Evolutionary conservation across 2,888 invertebrate species (phyloP).

Genomic region (Leptothorax acervorum): DNA sequence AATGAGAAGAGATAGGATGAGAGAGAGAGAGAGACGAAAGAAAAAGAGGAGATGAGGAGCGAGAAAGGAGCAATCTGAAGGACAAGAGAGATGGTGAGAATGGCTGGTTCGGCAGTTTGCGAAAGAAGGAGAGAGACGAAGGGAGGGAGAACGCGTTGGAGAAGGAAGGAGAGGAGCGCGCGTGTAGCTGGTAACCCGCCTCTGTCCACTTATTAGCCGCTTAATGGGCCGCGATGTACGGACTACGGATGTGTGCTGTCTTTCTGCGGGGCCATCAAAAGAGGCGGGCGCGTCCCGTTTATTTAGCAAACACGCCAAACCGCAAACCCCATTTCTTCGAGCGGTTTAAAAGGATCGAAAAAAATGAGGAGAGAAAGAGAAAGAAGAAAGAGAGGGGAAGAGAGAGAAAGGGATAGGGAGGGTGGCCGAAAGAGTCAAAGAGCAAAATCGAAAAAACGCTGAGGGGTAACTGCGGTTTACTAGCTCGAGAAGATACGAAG

Average conservation of each 20-base stretch:
- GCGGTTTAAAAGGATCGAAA: constrained; percentile 71
- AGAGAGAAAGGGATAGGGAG: neutral
- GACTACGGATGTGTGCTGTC: constrained; percentile 68
- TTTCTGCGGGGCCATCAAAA: constrained; percentile 74
- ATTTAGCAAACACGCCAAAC: constrained; percentile 77
- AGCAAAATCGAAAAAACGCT: constrained; percentile 7
- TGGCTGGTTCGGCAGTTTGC: neutral
- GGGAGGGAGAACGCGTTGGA: neutral
- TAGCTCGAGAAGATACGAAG: neutral
- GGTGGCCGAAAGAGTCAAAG: neutral
- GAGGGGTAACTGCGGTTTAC: constrained; percentile 20
- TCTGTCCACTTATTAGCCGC: constrained; percentile 78
- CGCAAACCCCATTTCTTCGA: constrained; percentile 75
- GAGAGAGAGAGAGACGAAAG: neutral
- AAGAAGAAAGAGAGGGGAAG: neutral
- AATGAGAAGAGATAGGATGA: too few relatives aligned
- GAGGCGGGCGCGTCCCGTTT: constrained; percentile 74
- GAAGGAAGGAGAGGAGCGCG: constrained; percentile 53
- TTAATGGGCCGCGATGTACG: constrained; percentile 78
- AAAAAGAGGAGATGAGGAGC: neutral
- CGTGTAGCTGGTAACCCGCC: constrained; percentile 75
- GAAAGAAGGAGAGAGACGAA: neutral
- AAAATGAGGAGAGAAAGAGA: constrained; percentile 26
- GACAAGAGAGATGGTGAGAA: constrained; percentile 9
- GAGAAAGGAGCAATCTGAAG: neutral